A percentile compares a stretch with the other conserved stretches of the same genome.
Evolutionary conservation across 2,797 vertebrate genomes (phyloP).

Genomic region (Sebastes trivittatus): DNA sequence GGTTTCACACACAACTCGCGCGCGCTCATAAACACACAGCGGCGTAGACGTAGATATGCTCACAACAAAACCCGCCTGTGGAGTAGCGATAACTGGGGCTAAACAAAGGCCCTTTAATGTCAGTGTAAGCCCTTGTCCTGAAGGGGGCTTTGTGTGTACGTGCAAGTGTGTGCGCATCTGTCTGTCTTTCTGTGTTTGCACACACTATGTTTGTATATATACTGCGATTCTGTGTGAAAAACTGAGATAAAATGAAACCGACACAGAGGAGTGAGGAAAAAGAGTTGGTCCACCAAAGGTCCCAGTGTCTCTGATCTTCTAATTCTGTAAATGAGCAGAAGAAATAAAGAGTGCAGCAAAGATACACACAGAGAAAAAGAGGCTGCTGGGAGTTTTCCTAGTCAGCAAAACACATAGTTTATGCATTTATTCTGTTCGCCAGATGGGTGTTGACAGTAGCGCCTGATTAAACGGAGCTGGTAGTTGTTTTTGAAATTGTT

Average conservation of each 20-base stretch:
- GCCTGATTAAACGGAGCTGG: not conserved
- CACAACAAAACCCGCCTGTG: conserved; percentile 73
- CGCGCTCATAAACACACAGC: conserved; percentile 22
- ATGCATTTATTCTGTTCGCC: conserved; percentile 11
- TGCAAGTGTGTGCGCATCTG: not conserved
- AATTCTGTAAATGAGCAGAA: conserved; percentile 40
- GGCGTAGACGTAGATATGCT: conserved; percentile 46
- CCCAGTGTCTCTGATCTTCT: conserved; percentile 35
- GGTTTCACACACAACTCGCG: conserved; percentile 1
- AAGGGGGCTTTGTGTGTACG: conserved; percentile 58
- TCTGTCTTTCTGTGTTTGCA: conserved; percentile 25
- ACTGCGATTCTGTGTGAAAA: conserved; percentile 8
- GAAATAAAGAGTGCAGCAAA: conserved; percentile 5
- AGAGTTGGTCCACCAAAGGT: conserved; percentile 24
- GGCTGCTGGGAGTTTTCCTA: conserved; percentile 8
- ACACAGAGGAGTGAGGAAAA: not conserved
- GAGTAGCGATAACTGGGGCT: conserved; percentile 75
- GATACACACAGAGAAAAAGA: not conserved
- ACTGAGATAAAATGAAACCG: conserved; percentile 13
- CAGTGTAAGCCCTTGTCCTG: conserved; percentile 76
- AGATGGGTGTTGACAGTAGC: not conserved
- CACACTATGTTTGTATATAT: conserved; percentile 30
- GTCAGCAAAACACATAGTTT: conserved; percentile 17
- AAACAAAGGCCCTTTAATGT: conserved; percentile 84
- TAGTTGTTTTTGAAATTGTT: not conserved